Conservation (phyloP, 2,797 vertebrate species). For the Poecilia wingei region DNA sequence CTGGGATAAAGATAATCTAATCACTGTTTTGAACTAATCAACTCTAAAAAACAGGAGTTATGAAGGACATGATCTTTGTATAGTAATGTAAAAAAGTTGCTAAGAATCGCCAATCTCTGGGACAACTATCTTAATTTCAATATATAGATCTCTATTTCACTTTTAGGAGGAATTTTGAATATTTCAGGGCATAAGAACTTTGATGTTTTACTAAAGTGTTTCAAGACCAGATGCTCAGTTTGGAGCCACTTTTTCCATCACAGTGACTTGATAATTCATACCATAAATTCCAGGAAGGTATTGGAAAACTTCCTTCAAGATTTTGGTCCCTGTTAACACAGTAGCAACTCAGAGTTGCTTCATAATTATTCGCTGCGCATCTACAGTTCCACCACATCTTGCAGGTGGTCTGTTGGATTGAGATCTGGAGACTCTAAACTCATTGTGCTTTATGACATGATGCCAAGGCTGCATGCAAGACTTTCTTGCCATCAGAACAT, state of each 20-base stretch:
- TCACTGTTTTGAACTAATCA: background rate
- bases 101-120: background rate
- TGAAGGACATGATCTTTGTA: background rate
- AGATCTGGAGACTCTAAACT: slow-evolving; percentile 5
- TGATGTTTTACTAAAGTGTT: background rate
- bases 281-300: background rate
- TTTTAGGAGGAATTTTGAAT: background rate
- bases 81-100: background rate
- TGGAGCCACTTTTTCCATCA: background rate
- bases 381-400: slow-evolving; percentile 41
- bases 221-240: background rate
- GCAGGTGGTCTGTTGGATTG: slow-evolving; percentile 15
- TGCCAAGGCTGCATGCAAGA: background rate
- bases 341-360: slow-evolving; percentile 24
- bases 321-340: background rate
- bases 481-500: background rate
- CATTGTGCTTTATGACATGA: background rate
- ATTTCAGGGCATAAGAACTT: background rate
- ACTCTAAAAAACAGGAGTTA: background rate
- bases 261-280: background rate
- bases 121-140: background rate
- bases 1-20: background rate
- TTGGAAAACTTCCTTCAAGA: background rate
- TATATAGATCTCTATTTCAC: background rate
- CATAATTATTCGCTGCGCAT: slow-evolving; percentile 60